These are phyloP conservation scores for Gortyna flavago DNA, from an alignment of 2,888 invertebrate species.

Conservation along the genomic window DNA sequence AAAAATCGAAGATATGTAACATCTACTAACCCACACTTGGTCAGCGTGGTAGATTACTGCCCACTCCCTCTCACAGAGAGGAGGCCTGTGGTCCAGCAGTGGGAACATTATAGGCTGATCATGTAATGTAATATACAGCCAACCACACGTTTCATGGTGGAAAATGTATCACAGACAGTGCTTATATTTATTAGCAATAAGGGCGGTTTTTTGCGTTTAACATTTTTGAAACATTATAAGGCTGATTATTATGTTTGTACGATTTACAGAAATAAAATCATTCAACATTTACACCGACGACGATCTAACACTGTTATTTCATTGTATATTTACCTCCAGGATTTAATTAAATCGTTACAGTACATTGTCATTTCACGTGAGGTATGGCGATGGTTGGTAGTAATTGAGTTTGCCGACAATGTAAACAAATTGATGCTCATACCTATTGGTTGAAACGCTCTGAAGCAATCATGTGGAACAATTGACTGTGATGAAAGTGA, in stretches of 20 bases:
- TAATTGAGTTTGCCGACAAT: slow-evolving; percentile 27
- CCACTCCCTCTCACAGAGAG: background rate
- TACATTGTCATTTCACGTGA: slow-evolving; percentile 25
- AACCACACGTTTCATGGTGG: too few relatives aligned
- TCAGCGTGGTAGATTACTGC: background rate
- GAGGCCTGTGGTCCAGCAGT: background rate
- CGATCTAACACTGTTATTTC: background rate
- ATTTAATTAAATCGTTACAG: slow-evolving; percentile 37
- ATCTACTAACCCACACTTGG: background rate
- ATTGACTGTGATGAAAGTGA: background rate
- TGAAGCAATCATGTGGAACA: slow-evolving; percentile 32
- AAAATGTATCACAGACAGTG: too few relatives aligned
- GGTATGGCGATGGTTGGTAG: background rate
- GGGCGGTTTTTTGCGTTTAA: background rate
- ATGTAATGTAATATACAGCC: background rate
- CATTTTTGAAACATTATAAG: too few relatives aligned
- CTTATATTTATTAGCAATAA: background rate
- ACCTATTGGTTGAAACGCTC: background rate
- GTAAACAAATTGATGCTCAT: slow-evolving; percentile 36
- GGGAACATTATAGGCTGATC: too few relatives aligned
- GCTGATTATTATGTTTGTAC: background rate
- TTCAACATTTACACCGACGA: background rate
- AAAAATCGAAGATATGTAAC: background rate
- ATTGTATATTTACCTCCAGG: slow-evolving; percentile 12
- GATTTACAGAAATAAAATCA: background rate